Evolutionary conservation across 2,888 invertebrate genomes (phyloP), one percentile per base, ranked within the genome.

Genomic region (Drosophila setosimentum): DNA sequence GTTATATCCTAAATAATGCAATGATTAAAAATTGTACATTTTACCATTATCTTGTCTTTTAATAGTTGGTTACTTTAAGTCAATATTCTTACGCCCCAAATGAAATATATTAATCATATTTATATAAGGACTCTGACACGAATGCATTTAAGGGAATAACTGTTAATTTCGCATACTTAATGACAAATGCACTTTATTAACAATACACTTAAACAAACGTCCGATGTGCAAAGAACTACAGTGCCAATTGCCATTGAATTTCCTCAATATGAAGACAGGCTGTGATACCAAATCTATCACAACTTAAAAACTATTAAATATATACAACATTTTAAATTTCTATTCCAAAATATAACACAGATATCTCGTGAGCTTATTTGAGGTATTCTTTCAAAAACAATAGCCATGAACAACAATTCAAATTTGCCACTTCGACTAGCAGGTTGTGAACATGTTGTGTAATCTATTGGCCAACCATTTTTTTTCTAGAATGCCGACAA

Each of bases 101-200:
- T 64, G 53, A 60, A 16, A 21, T 11, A 33, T 18, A 51, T 79
- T 29, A 62, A 79, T 76, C 68, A 74, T 79, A n/a, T n/a, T n/a
- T n/a, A n/a, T n/a, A n/a, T n/a, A 30, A 42, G 51, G 58, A 48
- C 24, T 50, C 2, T 21, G 29, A 33, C 8, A 24, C 24, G 16
- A 40, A n/a, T 40, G n/a, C 8, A 40, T n/a, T 42, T 21, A 21
- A 13, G 13, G 42, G 42, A 42, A 13, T 21, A 21, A 11, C 42
- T 2, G 13, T 21, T 0, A 21, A 42, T 21, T 21, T 21, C 6
- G 42, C 42, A 42, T 13, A 7, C 21, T 21, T 21, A 42, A 21
- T 13, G 42, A 1, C 7, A 45, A 45, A 45, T 21, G 13, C 42
- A 7, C 10, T 11, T 40, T 1, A n/a, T 5, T 4, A 40, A 2